phyloP scores from a whole-genome alignment of 2,113 vertebrate species.

The Oreochromis aureus region DNA sequence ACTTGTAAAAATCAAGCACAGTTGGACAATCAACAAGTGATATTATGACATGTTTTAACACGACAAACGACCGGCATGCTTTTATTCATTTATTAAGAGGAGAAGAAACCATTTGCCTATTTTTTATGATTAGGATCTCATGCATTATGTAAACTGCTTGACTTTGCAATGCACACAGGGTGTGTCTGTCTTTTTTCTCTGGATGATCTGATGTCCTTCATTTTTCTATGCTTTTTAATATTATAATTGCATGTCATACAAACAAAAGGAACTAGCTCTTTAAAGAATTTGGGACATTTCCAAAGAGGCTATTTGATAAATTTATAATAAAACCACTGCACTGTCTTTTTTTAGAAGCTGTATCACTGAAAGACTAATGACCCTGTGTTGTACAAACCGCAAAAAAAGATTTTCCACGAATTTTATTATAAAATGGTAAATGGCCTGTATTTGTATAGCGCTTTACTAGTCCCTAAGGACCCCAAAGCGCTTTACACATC shows the following conservation, averaged over 20 bases:
- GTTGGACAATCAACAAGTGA: rapidly evolving
- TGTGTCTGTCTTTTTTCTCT: rapidly evolving
- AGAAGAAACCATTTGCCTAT: rapidly evolving
- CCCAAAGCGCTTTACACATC: no score
- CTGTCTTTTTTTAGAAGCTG: rapidly evolving
- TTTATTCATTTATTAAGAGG: neutral
- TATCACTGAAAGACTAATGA: rapidly evolving
- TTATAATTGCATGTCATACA: neutral
- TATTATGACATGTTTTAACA: neutral
- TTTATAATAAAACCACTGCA: neutral
- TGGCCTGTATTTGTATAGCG: no score
- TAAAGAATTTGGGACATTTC: rapidly evolving
- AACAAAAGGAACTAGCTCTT: neutral
- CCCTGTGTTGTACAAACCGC: neutral
- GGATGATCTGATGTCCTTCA: rapidly evolving
- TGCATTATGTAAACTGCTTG: rapidly evolving
- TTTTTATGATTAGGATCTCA: neutral
- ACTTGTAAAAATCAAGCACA: neutral
- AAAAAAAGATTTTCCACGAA: rapidly evolving
- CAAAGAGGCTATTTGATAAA: neutral
- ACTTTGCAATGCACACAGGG: neutral
- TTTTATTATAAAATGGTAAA: rapidly evolving
- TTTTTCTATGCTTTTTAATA: neutral
- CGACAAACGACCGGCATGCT: rapidly evolving
- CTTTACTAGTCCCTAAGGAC: no score